Conservation (phyloP, 2,888 invertebrate genomes). For the Tinea pellionella region DNA sequence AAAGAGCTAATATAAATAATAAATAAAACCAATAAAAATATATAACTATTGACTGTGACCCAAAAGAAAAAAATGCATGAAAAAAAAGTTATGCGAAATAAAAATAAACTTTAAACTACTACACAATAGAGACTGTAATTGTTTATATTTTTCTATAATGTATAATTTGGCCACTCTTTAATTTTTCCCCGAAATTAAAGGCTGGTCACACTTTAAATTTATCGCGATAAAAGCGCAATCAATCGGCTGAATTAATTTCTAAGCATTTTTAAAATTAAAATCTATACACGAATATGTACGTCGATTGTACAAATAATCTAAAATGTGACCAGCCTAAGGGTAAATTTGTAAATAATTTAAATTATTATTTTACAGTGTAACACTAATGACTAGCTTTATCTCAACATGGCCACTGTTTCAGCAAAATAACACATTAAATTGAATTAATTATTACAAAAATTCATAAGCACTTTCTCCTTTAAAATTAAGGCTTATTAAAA, state of each 20-base stretch:
- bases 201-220: background rate
- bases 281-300: too few relatives aligned
- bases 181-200: slow-evolving; percentile 22
- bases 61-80: too few relatives aligned
- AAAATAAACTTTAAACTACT: too few relatives aligned
- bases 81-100: too few relatives aligned
- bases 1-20: too few relatives aligned
- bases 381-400: slow-evolving; percentile 65
- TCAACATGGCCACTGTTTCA: slow-evolving; percentile 55
- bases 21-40: too few relatives aligned
- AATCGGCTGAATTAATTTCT: too few relatives aligned
- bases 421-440: slow-evolving; percentile 13
- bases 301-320: too few relatives aligned
- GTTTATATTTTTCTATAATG: slow-evolving; percentile 60
- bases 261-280: too few relatives aligned
- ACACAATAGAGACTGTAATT: background rate
- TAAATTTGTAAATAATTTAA: slow-evolving; percentile 14
- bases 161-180: slow-evolving; percentile 70
- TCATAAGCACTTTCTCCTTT: background rate
- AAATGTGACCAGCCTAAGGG: background rate
- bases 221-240: too few relatives aligned
- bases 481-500: slow-evolving; percentile 2
- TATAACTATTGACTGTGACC: too few relatives aligned
- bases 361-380: slow-evolving; percentile 46
- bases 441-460: background rate